These are phyloP conservation scores for Tetramorium parvispinum DNA, from an alignment of 1,140 invertebrate genomes.

Conservation along the genomic window DNA sequence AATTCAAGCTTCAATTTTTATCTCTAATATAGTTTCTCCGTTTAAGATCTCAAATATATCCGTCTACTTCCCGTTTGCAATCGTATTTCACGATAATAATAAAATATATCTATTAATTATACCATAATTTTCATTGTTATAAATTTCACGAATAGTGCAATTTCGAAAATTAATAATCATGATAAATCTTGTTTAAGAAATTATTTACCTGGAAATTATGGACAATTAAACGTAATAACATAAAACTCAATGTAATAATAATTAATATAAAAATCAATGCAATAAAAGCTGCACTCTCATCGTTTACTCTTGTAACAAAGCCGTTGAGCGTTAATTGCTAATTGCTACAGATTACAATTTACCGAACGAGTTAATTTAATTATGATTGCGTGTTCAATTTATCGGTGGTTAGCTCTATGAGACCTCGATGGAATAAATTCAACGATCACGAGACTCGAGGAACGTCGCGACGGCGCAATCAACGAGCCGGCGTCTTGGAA, in stretches of 20 bases:
- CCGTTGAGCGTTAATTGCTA: constrained; percentile 9
- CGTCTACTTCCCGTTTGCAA: neutral
- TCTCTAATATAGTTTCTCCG: neutral
- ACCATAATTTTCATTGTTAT: neutral
- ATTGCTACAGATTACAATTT: constrained; percentile 26
- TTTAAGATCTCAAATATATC: constrained; percentile 4
- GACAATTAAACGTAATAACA: constrained; percentile 29
- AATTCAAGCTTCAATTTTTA: neutral
- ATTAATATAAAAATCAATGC: constrained; percentile 5
- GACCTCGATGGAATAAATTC: constrained; percentile 4
- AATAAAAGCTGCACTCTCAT: constrained; percentile 22
- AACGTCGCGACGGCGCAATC: constrained; percentile 32
- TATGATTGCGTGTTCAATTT: constrained; percentile 20
- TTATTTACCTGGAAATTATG: constrained; percentile 29
- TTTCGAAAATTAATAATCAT: constrained; percentile 24
- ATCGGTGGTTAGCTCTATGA: neutral
- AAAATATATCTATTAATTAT: neutral
- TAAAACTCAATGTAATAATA: constrained; percentile 28
- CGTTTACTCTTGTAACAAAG: constrained; percentile 24
- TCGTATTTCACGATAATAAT: neutral
- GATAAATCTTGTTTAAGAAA: constrained; percentile 8
- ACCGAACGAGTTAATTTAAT: constrained; percentile 14
- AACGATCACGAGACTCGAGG: neutral
- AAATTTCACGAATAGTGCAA: neutral
- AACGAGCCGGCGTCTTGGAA: constrained; percentile 10